Percentiles rank a stretch among this genome's conserved stretches.
Conservation (phyloP, 2,113 vertebrate species). For the Monarcha castaneiventris region DNA sequence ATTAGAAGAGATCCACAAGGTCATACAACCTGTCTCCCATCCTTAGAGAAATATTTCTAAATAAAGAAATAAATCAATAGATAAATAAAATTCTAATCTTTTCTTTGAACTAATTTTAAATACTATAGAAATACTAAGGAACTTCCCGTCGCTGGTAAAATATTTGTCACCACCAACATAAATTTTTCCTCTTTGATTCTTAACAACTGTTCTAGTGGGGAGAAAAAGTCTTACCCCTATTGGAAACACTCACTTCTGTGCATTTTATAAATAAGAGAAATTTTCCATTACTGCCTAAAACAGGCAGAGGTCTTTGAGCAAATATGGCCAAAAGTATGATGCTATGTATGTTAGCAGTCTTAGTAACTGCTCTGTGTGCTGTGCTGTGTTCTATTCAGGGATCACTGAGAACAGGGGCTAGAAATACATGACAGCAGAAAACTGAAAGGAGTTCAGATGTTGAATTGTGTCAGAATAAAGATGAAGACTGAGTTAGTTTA, state of each 20-base stretch:
- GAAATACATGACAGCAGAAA: not conserved
- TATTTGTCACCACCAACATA: not conserved
- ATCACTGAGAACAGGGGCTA: not conserved
- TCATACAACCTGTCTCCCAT: not conserved
- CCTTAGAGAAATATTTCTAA: not conserved
- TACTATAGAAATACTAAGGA: not conserved
- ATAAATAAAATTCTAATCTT: not conserved
- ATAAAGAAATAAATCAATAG: not conserved
- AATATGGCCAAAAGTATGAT: not conserved
- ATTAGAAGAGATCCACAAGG: not conserved
- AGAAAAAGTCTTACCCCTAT: not conserved
- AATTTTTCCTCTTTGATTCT: not conserved
- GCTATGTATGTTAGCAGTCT: not conserved
- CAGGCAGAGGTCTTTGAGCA: not conserved
- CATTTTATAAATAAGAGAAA: not conserved
- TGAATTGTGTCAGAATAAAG: not conserved
- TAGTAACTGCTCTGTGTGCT: not conserved
- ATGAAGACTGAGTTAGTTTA: not conserved
- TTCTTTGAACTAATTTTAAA: not conserved
- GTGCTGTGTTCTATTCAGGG: not conserved
- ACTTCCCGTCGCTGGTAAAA: fast-evolving
- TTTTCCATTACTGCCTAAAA: not conserved
- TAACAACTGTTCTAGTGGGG: not conserved
- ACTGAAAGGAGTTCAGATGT: not conserved
- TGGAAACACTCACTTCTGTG: not conserved